phyloP scores from a whole-genome alignment of 64 coral and sea anemone species.

The Platygyra sinensis region DNA sequence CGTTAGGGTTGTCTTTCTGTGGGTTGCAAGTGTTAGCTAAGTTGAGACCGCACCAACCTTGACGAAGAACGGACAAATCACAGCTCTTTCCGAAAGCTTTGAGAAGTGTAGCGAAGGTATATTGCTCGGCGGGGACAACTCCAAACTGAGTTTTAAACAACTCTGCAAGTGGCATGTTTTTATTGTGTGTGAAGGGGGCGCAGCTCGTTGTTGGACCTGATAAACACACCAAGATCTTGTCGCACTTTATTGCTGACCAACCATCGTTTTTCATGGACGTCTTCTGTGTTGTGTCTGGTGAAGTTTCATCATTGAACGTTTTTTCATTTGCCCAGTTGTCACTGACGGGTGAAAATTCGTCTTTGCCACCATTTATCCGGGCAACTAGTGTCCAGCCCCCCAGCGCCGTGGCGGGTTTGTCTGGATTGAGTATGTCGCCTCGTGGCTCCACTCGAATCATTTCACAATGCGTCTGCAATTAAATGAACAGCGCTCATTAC shows the following conservation, averaged over 20 bases:
- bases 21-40: constrained; percentile 86
- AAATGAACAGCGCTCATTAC: constrained; percentile 56
- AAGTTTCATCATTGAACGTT: constrained; percentile 71
- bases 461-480: constrained; percentile 88
- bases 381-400: constrained; percentile 91
- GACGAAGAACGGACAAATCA: constrained; percentile 78
- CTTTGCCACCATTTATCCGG: constrained; percentile 65
- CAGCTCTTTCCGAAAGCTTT: constrained; percentile 95
- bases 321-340: constrained; percentile 86
- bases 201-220: constrained; percentile 74
- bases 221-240: constrained; percentile 71
- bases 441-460: constrained; percentile 69
- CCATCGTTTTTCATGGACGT: constrained; percentile 95
- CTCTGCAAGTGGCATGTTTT: constrained; percentile 60
- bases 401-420: constrained; percentile 59
- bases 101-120: constrained; percentile 81
- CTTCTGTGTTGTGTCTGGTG: constrained; percentile 67
- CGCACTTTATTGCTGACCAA: constrained; percentile 60
- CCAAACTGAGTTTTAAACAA: constrained; percentile 88
- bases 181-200: constrained; percentile 86
- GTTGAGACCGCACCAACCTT: constrained; percentile 92
- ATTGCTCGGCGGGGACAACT: constrained; percentile 77
- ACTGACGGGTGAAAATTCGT: constrained; percentile 94
- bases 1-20: constrained; percentile 75
- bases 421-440: constrained; percentile 81